These are phyloP conservation scores for Drosophila subsilvestris DNA, from an alignment of 2,888 invertebrate genomes.

Conservation along the genomic window DNA sequence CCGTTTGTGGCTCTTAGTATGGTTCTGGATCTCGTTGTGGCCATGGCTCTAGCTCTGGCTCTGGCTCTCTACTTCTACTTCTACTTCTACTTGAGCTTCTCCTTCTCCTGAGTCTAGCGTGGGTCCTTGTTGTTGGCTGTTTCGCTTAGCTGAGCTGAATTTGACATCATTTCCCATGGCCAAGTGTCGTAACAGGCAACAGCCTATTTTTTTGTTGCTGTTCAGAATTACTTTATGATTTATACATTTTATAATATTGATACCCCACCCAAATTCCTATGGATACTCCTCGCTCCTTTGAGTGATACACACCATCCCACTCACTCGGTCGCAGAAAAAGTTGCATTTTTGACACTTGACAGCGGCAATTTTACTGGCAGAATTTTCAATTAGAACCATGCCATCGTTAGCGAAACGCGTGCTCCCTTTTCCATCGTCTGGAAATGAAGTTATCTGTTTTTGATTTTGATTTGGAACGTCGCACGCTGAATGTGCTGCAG, in stretches of 20 bases:
- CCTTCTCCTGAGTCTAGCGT: conserved; percentile 2
- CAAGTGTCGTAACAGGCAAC: conserved; percentile 45
- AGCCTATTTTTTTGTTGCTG: conserved; percentile 25
- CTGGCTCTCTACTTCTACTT: not conserved
- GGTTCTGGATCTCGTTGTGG: too few species aligned
- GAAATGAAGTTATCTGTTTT: conserved; percentile 51
- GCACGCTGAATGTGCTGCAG: conserved; percentile 8
- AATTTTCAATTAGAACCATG: conserved; percentile 61
- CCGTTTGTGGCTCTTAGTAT: too few species aligned
- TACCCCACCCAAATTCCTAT: conserved; percentile 13
- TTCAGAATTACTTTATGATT: conserved; percentile 48
- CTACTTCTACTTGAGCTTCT: conserved; percentile 13
- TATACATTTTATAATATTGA: conserved; percentile 49
- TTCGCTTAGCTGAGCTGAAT: conserved; percentile 47
- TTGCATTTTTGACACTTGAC: conserved; percentile 60
- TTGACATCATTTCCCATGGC: conserved; percentile 53
- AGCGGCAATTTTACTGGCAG: conserved; percentile 55
- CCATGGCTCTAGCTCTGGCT: not conserved
- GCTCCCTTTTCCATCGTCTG: conserved; percentile 22
- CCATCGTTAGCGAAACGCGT: conserved; percentile 9
- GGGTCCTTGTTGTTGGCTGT: conserved; percentile 42
- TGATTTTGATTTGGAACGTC: conserved; percentile 40
- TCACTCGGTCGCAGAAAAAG: conserved; percentile 25
- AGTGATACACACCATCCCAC: conserved; percentile 10
- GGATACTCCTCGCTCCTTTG: conserved; percentile 29